These are phyloP conservation scores for Nomada ruficornis DNA, from an alignment of 2,888 invertebrate species.

Conservation along the genomic window DNA sequence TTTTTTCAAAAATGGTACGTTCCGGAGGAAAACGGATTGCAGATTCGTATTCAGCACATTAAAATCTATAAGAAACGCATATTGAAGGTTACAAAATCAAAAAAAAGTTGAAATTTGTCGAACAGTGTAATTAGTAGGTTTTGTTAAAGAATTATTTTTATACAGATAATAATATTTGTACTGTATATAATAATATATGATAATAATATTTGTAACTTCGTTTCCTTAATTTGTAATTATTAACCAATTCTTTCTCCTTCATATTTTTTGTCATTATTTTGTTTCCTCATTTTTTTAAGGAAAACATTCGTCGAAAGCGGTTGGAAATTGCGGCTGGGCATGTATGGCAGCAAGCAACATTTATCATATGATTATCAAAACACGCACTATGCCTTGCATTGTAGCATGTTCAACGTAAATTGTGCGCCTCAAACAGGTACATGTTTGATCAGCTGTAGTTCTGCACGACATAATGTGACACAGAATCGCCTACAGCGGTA, in stretches of 20 bases:
- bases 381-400: not conserved
- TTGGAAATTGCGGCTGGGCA: not conserved
- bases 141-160: too few relatives aligned
- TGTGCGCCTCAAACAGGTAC: constrained; percentile 35
- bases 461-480: constrained; percentile 13
- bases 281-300: not conserved
- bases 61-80: too few relatives aligned
- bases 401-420: constrained; percentile 24
- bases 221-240: not conserved
- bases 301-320: not conserved
- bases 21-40: too few relatives aligned
- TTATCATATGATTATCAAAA: not conserved
- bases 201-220: not conserved
- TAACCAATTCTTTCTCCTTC: constrained; percentile 6
- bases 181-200: too few relatives aligned
- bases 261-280: not conserved
- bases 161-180: too few relatives aligned
- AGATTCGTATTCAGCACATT: too few relatives aligned
- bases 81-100: too few relatives aligned
- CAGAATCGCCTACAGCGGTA: constrained; percentile 17
- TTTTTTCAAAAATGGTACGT: too few relatives aligned
- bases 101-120: too few relatives aligned
- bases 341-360: not conserved
- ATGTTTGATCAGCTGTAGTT: constrained; percentile 52
- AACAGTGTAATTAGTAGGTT: not conserved